Evolutionary conservation across 1,140 invertebrate genomes (phyloP).

Genomic region (Adelges cooleyi): DNA sequence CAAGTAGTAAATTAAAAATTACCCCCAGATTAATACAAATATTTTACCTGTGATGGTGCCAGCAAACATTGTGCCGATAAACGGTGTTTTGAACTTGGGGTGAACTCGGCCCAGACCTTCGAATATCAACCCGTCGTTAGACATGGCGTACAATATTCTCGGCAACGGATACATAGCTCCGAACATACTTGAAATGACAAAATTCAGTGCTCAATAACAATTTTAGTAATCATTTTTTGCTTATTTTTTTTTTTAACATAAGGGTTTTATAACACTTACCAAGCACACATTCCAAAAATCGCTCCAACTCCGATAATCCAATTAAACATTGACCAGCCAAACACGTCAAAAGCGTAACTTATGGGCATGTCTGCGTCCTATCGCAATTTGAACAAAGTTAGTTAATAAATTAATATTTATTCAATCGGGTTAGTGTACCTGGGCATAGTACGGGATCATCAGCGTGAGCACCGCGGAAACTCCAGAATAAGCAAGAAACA

Average conservation of each 20-base stretch:
- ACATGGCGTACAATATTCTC: slow-evolving; percentile 77
- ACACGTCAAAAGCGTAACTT: slow-evolving; percentile 63
- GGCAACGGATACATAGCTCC: slow-evolving; percentile 76
- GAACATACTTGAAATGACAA: slow-evolving; percentile 41
- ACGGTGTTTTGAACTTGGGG: slow-evolving; percentile 32
- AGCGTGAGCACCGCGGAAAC: slow-evolving; percentile 71
- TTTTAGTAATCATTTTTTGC: no score
- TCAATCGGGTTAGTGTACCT: slow-evolving; percentile 32
- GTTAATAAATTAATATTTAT: no score
- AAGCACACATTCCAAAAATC: slow-evolving; percentile 72
- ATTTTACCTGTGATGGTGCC: slow-evolving; percentile 34
- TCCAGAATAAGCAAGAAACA: slow-evolving; percentile 48
- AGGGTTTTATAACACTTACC: neutral
- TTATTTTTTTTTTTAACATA: no score
- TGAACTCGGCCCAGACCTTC: slow-evolving; percentile 60
- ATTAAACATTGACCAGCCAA: slow-evolving; percentile 66
- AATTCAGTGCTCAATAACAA: neutral
- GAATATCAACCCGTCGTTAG: slow-evolving; percentile 72
- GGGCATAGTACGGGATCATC: slow-evolving; percentile 61
- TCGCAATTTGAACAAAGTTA: slow-evolving; percentile 36
- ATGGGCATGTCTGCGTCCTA: slow-evolving; percentile 71
- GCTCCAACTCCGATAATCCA: slow-evolving; percentile 76
- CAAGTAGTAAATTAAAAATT: no score
- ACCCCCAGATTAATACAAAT: no score
- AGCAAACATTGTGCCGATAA: slow-evolving; percentile 32